phyloP scores from a whole-genome alignment of 2,113 vertebrate species.

The Capricornis sumatraensis region DNA sequence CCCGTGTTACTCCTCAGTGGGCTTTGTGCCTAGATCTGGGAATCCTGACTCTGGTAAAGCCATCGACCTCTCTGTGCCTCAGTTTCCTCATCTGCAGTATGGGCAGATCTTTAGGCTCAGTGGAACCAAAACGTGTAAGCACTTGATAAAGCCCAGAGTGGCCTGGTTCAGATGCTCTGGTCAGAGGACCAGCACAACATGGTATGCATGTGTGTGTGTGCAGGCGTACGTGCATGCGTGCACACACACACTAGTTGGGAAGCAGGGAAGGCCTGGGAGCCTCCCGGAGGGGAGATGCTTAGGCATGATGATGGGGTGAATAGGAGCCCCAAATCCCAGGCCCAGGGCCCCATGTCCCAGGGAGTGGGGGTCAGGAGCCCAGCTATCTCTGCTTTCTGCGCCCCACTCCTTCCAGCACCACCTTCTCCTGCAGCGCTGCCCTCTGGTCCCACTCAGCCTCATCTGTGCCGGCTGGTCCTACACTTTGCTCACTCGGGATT shows the following conservation, averaged over 20 bases:
- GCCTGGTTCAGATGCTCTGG: neutral
- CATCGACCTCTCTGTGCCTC: neutral
- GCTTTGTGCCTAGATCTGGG: neutral
- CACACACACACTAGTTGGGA: fast-evolving
- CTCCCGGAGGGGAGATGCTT: neutral
- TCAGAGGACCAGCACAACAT: neutral
- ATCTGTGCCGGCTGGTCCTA: no score
- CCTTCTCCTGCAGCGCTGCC: neutral
- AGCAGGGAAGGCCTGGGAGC: neutral
- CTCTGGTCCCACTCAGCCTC: neutral
- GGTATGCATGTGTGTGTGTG: fast-evolving
- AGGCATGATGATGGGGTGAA: neutral
- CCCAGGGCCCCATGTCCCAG: neutral
- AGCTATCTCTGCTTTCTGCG: neutral
- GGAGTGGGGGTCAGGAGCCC: neutral
- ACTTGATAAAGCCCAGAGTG: neutral
- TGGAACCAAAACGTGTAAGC: neutral
- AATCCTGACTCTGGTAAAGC: neutral
- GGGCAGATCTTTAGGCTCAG: neutral
- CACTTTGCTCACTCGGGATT: neutral
- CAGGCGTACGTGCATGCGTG: fast-evolving
- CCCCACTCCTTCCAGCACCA: no score
- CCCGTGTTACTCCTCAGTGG: neutral
- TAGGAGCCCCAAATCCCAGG: neutral
- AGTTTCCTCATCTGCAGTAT: neutral